phyloP scores from a whole-genome alignment of 1,140 invertebrate species.

The Thaumatotibia leucotreta region DNA sequence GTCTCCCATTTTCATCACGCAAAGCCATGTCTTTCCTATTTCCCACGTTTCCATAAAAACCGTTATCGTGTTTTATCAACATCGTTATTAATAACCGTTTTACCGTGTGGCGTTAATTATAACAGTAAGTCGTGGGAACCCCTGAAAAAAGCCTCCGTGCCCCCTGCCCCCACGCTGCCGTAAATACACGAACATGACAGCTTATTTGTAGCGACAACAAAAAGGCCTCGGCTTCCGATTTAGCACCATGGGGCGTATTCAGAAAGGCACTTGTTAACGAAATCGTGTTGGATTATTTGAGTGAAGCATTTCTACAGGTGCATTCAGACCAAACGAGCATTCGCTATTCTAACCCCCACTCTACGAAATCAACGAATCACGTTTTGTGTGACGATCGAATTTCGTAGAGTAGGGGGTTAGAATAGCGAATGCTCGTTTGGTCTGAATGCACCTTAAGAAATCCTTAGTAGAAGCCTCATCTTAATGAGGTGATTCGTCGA shows the following conservation, averaged over 20 bases:
- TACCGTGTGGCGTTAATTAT: constrained; percentile 1
- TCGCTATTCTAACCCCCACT: too few relatives aligned
- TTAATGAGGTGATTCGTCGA: too few relatives aligned
- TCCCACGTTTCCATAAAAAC: neutral
- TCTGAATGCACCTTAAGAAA: too few relatives aligned
- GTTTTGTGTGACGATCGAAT: too few relatives aligned
- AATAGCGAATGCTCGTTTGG: too few relatives aligned
- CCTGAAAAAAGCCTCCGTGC: neutral
- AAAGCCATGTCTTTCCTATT: neutral
- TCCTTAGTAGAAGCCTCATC: too few relatives aligned
- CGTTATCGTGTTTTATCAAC: neutral
- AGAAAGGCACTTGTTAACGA: too few relatives aligned
- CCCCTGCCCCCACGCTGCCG: neutral
- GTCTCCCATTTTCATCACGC: neutral
- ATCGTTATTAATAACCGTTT: constrained; percentile 1
- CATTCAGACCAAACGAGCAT: too few relatives aligned
- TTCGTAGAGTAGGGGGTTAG: too few relatives aligned
- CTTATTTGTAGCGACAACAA: constrained; percentile 8
- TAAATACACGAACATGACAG: neutral
- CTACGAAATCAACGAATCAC: too few relatives aligned
- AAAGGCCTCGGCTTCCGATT: neutral
- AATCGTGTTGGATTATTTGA: too few relatives aligned
- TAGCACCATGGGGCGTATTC: neutral
- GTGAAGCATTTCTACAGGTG: too few relatives aligned
- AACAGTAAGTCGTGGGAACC: neutral